Evolutionary conservation across 1,140 invertebrate genomes (phyloP), one percentile per base, ranked within the genome.

Genomic region (Carcinoscorpius rotundicauda): DNA sequence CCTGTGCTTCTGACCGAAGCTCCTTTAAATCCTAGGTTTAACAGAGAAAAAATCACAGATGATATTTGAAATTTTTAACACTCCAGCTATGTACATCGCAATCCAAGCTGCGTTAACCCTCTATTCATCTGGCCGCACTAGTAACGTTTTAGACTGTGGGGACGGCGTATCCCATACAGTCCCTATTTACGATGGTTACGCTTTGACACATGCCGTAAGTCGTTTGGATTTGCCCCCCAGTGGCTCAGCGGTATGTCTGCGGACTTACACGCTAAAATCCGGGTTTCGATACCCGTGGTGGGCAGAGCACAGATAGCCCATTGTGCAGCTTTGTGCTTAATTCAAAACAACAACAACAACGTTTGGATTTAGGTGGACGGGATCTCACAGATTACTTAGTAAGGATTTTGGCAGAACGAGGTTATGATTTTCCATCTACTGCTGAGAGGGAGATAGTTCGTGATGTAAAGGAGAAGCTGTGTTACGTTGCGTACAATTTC

Each of bases 161-260:
- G 76, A 76, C 69, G 75, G 75, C 71, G 75, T 77, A 4, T 68
- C 72, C 29, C 73, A 76, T 70, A 75, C 71, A 6, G 76, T 77
- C 49, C 76, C 81, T 6, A 79, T 80, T 70, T 83, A 82, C 65
- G 79, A 82, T 74, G 87, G 89, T 78, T 91, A 91, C 77, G 87
- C 88, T 65, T 79, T 92, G 70, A 88, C 89, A 58, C 88, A 92
- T 76, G 89, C 88, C 77, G 81, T 82, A 69, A 69, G 76, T 9
- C 76, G 81, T 68, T 69, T 82, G 51, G n/a, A n/a, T n/a, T n/a
- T n/a, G n/a, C n/a, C n/a, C n/a, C n/a, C n/a, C n/a, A n/a, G n/a
- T n/a, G n/a, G n/a, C n/a, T n/a, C n/a, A n/a, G n/a, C n/a, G n/a
- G n/a, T n/a, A n/a, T n/a, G n/a, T n/a, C n/a, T n/a, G n/a, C n/a